Base-by-base conservation (phyloP, 2,797 vertebrate species). In the Phrynocephalus forsythii region DNA sequence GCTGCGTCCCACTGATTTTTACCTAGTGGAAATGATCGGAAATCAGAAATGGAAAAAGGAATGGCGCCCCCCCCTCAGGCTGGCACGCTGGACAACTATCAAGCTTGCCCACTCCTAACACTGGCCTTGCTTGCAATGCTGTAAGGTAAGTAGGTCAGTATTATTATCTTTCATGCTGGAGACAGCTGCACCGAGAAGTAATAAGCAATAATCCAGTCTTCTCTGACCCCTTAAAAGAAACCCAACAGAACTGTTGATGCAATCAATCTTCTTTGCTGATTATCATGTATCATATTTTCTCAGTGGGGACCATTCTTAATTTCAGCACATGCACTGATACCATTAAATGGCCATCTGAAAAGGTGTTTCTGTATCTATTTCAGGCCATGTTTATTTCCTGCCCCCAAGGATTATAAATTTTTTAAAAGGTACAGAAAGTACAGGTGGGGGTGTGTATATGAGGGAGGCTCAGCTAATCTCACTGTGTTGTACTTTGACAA, bases 351-450 rank as follows among this genome's bases (percentile, higher is more conserved):
- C 38, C 16, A 60, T 60, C 18, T 71, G 77, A n/a, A 86, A 86
- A 86, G 5, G 9, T 71, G 24, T 33, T 10, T 56, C 9, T 67
- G 63, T 16, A 24, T n/a, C 60, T 68, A 56, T 33, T 85, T 16
- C 84, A 86, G n/a, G 28, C 26, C n/a, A 15, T 6, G 20, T 77
- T 5, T 52, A 5, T 44, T 26, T 38, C 26, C 38, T 11, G 22
- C 16, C 18, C 48, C 10, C 30, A 79, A 69, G n/a, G 24, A 28
- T 26, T 30, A 24, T 30, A 28, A 33, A 86, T 22, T 48, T 80
- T 72, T n/a, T 6, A 80, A 50, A 73, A 0, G 0, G 78, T 18
- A 63, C 73, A 73, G 80, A 90, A 91, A 86, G 0, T 20, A 0
- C 3, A 26, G 38, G 38, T 38, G 38, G 38, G 38, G 38, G 38